Percentiles rank a stretch among this genome's conserved stretches.
Conservation (phyloP, 1,140 invertebrate genomes). For the Drosophila triauraria region DNA sequence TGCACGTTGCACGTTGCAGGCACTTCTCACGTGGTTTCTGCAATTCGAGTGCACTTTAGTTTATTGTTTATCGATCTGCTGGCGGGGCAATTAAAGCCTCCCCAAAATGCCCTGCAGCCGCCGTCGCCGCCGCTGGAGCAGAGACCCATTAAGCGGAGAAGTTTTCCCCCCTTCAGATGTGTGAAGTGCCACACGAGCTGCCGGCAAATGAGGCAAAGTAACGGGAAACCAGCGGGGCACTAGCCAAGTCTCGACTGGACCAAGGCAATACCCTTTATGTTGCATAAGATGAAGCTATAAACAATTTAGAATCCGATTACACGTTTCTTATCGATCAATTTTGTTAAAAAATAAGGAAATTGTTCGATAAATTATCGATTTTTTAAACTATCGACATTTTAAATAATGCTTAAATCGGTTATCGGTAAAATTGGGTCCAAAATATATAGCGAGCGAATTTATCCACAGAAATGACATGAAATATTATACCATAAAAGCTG, state of each 20-base stretch:
- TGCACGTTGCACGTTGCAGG: slow-evolving; percentile 33
- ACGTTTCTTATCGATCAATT: no score
- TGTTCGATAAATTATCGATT: no score
- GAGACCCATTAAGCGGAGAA: slow-evolving; percentile 43
- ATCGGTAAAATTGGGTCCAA: no score
- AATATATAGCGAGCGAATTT: no score
- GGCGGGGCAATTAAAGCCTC: slow-evolving; percentile 49
- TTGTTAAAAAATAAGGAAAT: no score
- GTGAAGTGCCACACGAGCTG: slow-evolving; percentile 48
- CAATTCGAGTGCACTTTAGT: slow-evolving; percentile 62
- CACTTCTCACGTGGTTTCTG: slow-evolving; percentile 51
- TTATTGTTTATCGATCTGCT: slow-evolving; percentile 70
- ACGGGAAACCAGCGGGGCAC: background rate
- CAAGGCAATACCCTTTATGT: background rate
- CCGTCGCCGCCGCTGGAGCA: background rate
- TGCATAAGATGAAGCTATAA: no score
- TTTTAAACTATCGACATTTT: no score
- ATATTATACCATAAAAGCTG: no score
- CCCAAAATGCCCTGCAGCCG: slow-evolving; percentile 3
- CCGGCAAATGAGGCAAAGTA: slow-evolving; percentile 15
- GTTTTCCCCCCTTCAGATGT: slow-evolving; percentile 38
- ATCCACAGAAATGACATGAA: no score
- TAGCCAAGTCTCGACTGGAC: no score
- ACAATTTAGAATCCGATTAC: no score
- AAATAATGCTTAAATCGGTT: no score